phyloP scores from a whole-genome alignment of 2,113 vertebrate species.

The Gavialis gangeticus region DNA sequence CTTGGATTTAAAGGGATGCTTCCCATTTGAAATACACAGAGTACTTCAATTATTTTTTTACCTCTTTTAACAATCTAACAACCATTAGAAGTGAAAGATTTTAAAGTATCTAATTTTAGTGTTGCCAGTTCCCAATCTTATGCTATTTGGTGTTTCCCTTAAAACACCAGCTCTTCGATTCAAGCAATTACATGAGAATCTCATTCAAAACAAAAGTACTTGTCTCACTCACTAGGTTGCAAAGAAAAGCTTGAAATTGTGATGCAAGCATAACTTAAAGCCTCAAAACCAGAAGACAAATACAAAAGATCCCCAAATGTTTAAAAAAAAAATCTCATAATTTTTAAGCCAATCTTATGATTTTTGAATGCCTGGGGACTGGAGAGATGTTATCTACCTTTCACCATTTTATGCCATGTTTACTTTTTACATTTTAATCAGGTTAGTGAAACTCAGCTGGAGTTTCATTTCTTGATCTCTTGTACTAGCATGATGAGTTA shows the following conservation, averaged over 20 bases:
- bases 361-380: background rate
- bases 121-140: background rate
- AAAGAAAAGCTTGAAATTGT: background rate
- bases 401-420: background rate
- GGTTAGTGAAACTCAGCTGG: accelerated
- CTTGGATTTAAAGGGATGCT: constrained; percentile 24
- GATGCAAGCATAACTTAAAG: background rate
- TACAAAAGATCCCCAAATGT: background rate
- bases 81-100: constrained; percentile 24
- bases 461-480: background rate
- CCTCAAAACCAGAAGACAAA: background rate
- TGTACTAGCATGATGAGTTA: background rate
- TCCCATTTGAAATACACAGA: constrained; percentile 44
- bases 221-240: background rate
- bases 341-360: background rate
- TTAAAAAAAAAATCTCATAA: accelerated
- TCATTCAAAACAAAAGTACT: constrained; percentile 12
- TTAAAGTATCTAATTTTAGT: constrained; percentile 39
- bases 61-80: constrained; percentile 30
- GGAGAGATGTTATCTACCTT: background rate
- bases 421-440: accelerated
- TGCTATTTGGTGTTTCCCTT: background rate
- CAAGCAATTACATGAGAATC: background rate
- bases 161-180: background rate
- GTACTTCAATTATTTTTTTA: constrained; percentile 2